A percentile compares a stretch with the other conserved stretches of the same genome.
Evolutionary conservation across 2,113 vertebrate species (phyloP).

Genomic region (Poecilia latipinna): DNA sequence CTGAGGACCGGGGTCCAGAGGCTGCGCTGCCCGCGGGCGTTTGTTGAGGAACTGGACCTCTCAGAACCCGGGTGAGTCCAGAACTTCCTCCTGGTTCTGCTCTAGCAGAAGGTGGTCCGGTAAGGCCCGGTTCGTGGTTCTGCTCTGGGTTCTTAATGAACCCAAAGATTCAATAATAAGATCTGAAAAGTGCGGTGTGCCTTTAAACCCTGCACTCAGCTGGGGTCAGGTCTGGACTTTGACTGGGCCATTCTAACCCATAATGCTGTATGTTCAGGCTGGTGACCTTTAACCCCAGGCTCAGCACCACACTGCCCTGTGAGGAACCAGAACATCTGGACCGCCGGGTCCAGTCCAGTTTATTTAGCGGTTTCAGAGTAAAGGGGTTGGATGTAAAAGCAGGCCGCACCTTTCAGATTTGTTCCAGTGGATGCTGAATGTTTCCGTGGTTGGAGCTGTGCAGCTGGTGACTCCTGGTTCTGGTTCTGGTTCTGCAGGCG

Average conservation of each 20-base stretch:
- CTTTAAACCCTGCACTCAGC: background rate
- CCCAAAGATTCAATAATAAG: background rate
- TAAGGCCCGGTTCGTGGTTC: too few species aligned
- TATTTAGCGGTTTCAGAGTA: background rate
- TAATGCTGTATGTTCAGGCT: too few species aligned
- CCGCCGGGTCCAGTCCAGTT: too few species aligned
- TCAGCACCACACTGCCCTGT: too few species aligned
- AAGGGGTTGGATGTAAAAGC: background rate
- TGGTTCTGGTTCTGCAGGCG: constrained; percentile 64
- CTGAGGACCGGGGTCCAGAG: constrained; percentile 82
- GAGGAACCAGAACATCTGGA: too few species aligned
- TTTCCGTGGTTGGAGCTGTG: too few species aligned
- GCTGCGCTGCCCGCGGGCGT: constrained; percentile 89
- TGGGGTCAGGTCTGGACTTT: background rate
- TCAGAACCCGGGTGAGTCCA: constrained; percentile 79
- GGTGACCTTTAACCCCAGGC: too few species aligned
- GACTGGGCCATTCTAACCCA: background rate
- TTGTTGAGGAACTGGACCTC: constrained; percentile 79
- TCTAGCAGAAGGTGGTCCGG: too few species aligned
- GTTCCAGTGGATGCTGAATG: too few species aligned
- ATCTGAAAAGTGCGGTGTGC: background rate
- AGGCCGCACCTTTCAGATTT: background rate
- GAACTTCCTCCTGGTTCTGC: too few species aligned
- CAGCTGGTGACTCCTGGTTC: too few species aligned
- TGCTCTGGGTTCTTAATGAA: background rate